Evolutionary conservation across 2,888 invertebrate species (phyloP), one percentile per base, ranked within the genome.

Genomic region (Scaeva pyrastri): DNA sequence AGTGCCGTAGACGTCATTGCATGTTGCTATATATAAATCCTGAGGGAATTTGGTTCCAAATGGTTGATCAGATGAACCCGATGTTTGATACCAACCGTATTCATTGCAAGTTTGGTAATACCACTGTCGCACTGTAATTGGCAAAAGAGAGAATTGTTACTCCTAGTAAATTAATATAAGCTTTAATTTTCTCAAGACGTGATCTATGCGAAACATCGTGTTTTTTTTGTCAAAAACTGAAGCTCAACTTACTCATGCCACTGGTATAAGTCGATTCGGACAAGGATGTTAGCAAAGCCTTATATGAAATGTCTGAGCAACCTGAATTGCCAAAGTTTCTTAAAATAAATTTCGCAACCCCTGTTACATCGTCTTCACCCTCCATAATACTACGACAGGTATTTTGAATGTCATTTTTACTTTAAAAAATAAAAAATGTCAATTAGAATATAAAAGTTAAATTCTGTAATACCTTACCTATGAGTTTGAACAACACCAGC

Each of bases 101-200:
- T 98, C 97, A 68, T 95, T 95, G 91, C 98, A 98, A 0, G 96
- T 97, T 92, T 97, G 97, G 91, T 96, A 97, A 2, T 93, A 94
- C 97, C 97, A 97, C 58, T 95, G 94, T 0, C 96, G 94, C 91
- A 94, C 96, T 96, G 91, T 8, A 64, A 23, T 12, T 50, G 16
- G 6, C 8, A 31, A 31, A 5, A 31, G 31, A 31, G n/a, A n/a
- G n/a, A n/a, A n/a, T n/a, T n/a, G n/a, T n/a, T n/a, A n/a, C n/a
- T n/a, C n/a, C n/a, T n/a, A n/a, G n/a, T n/a, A n/a, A n/a, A n/a
- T n/a, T n/a, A n/a, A n/a, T n/a, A n/a, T n/a, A n/a, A n/a, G n/a
- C n/a, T n/a, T n/a, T n/a, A n/a, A n/a, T n/a, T n/a, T n/a, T n/a
- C n/a, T 31, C 31, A 31, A 31, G 31, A 31, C 31, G 8, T n/a